Conservation (phyloP, 2,113 vertebrate genomes). For the Macroglossus sobrinus region DNA sequence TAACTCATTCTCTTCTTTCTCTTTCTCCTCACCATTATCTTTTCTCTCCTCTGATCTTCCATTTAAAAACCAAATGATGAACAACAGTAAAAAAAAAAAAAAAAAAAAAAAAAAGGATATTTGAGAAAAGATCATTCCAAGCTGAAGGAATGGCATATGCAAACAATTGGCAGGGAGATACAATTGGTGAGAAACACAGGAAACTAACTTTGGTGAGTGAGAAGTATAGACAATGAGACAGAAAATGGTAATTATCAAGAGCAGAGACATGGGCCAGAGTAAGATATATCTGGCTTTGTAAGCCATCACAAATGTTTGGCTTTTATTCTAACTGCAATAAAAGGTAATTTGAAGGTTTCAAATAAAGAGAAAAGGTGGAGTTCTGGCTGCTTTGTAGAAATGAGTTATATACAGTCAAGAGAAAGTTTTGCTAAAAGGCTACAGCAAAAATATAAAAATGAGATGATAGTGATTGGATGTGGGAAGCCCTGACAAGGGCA, state of each 20-base stretch:
- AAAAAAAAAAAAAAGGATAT: neutral
- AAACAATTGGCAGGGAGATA: neutral
- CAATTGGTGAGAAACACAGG: neutral
- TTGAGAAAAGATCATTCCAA: neutral
- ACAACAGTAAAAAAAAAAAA: neutral
- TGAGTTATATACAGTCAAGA: neutral
- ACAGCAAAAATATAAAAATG: neutral
- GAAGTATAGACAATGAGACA: neutral
- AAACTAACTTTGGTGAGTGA: neutral
- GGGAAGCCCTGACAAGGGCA: neutral
- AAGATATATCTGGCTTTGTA: neutral
- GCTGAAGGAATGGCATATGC: neutral
- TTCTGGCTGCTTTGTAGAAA: neutral
- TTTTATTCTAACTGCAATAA: neutral
- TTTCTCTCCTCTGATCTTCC: neutral
- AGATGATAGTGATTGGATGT: neutral
- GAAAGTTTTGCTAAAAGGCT: neutral
- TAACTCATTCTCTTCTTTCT: neutral
- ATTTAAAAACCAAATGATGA: neutral
- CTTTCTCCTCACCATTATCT: neutral
- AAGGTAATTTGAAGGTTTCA: neutral
- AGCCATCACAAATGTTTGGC: neutral
- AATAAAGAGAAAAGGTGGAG: neutral
- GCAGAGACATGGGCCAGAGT: neutral
- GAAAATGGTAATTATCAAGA: neutral